Evolutionary conservation across 2,888 invertebrate species (phyloP).

Genomic region (Drosophila peninsularis): DNA sequence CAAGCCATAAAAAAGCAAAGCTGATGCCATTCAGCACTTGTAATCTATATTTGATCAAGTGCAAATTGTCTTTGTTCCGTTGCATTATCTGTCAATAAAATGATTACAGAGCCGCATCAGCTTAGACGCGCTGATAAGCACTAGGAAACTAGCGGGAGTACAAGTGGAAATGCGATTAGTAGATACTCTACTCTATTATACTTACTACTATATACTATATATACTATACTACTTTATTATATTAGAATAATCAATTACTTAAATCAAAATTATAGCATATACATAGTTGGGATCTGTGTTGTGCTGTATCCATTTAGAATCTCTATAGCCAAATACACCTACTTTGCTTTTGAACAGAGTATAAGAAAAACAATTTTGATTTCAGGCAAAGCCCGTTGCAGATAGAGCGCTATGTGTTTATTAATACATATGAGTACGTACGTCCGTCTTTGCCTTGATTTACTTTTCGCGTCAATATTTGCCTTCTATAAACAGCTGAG

Average conservation of each 20-base stretch:
- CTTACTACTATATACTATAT: not conserved
- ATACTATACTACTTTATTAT: no score
- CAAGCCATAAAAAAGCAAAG: slow-evolving; percentile 9
- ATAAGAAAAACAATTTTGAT: slow-evolving; percentile 28
- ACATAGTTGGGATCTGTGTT: no score
- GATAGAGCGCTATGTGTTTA: slow-evolving; percentile 29
- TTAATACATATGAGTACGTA: slow-evolving; percentile 22
- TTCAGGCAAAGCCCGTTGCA: slow-evolving; percentile 30
- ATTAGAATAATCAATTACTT: no score
- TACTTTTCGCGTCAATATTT: slow-evolving; percentile 61
- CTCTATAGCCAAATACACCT: no score
- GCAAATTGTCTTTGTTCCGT: slow-evolving; percentile 61
- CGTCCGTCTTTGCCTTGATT: slow-evolving; percentile 66
- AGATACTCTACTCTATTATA: slow-evolving; percentile 1
- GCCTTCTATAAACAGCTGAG: slow-evolving; percentile 28
- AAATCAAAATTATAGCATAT: no score
- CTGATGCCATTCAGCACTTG: slow-evolving; percentile 17
- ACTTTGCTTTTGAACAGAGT: not conserved
- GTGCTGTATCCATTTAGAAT: no score
- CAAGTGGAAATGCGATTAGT: not conserved
- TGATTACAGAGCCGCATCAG: slow-evolving; percentile 21
- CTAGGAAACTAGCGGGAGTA: slow-evolving; percentile 13
- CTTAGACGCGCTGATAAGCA: slow-evolving; percentile 53
- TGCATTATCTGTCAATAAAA: slow-evolving; percentile 60
- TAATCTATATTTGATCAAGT: slow-evolving; percentile 54